A percentile compares a stretch with the other conserved stretches of the same genome.
Evolutionary conservation across 2,888 invertebrate genomes (phyloP).

Genomic region (Linnaemya vulpina): DNA sequence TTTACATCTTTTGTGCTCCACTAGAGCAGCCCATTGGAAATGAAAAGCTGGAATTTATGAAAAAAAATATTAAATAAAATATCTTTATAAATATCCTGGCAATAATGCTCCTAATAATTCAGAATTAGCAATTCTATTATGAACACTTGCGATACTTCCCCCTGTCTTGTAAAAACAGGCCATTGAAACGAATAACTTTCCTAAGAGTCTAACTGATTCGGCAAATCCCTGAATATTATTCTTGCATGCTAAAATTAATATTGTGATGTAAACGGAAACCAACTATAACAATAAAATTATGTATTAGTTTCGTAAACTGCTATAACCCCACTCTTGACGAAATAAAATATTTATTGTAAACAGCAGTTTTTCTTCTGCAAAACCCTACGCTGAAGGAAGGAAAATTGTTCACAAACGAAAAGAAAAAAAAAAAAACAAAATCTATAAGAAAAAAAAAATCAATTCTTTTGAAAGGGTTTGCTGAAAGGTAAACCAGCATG

Average conservation of each 20-base stretch:
- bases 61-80: no score
- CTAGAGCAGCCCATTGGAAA: no score
- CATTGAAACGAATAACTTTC: no score
- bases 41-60: no score
- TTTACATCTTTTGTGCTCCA: no score
- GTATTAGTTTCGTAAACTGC: conserved; percentile 34
- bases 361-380: conserved; percentile 38
- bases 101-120: no score
- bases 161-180: no score
- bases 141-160: no score
- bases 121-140: no score
- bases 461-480: conserved; percentile 18
- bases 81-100: no score
- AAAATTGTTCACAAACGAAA: background rate
- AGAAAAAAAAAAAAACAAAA: no score
- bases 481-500: conserved; percentile 10
- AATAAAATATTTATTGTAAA: conserved; percentile 59
- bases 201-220: background rate
- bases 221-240: no score
- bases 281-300: conserved; percentile 39
- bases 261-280: conserved; percentile 3
- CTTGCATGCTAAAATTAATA: background rate
- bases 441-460: conserved; percentile 6
- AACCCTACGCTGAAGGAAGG: background rate
- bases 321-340: conserved; percentile 1